A percentile compares a stretch with the other conserved stretches of the same genome.
These are phyloP conservation scores for Cladopsammia gracilis DNA, from an alignment of 64 coral and sea anemone species.

Conservation along the genomic window DNA sequence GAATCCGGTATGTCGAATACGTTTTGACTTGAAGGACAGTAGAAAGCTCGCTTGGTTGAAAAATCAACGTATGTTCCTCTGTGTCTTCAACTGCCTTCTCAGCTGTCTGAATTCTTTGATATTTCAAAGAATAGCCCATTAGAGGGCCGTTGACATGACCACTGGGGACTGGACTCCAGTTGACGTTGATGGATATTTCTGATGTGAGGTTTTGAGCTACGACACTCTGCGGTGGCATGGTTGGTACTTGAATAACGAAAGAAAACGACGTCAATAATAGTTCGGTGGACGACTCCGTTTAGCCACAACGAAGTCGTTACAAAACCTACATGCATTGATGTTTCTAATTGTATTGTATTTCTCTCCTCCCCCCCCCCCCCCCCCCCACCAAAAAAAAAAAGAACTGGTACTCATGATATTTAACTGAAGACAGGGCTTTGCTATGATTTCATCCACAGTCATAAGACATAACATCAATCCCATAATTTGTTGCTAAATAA, in stretches of 20 bases:
- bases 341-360: too few relatives aligned
- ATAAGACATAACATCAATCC: too few relatives aligned
- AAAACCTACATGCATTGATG: too few relatives aligned
- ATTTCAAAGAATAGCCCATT: conserved; percentile 43
- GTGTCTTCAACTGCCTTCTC: neutral
- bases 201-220: conserved; percentile 49
- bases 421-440: too few relatives aligned
- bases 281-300: neutral
- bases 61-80: conserved; percentile 8
- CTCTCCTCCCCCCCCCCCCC: too few relatives aligned
- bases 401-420: too few relatives aligned
- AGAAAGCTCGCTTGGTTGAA: neutral
- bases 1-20: conserved; percentile 68
- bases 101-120: conserved; percentile 54
- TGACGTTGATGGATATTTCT: conserved; percentile 18
- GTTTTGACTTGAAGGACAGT: conserved; percentile 1
- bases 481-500: too few relatives aligned
- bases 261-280: neutral
- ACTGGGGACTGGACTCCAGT: conserved; percentile 50
- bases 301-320: too few relatives aligned
- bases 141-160: conserved; percentile 68
- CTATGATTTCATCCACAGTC: too few relatives aligned
- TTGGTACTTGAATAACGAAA: conserved; percentile 57
- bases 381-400: too few relatives aligned
- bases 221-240: neutral